Percentiles rank a stretch among this genome's conserved stretches.
Conservation (phyloP, 2,797 vertebrate species). For the Heliangelus exortis region DNA sequence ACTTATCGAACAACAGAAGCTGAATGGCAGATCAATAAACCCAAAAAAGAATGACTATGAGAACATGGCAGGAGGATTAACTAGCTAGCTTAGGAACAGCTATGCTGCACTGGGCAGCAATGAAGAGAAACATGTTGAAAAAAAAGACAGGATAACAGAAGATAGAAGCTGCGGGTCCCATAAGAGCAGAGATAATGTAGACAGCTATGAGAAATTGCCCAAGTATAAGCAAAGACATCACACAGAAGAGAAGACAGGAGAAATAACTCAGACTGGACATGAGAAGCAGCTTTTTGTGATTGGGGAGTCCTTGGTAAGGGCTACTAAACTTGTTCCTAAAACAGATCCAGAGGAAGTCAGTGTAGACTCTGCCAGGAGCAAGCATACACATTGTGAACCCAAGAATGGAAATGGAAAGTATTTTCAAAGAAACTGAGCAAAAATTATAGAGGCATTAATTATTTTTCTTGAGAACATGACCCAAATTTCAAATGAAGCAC, state of each 20-base stretch:
- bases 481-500: neutral
- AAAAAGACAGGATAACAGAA: neutral
- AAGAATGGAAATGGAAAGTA: neutral
- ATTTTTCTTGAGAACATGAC: neutral
- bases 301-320: neutral
- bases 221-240: constrained; percentile 31
- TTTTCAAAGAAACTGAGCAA: neutral
- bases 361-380: neutral
- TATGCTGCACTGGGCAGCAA: neutral
- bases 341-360: neutral
- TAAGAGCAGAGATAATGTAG: neutral
- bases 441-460: neutral
- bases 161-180: neutral
- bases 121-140: constrained; percentile 13
- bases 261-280: neutral
- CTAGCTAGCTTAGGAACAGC: neutral
- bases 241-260: neutral
- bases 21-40: constrained; percentile 40
- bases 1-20: neutral
- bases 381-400: neutral
- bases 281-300: neutral
- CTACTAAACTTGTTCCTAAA: neutral
- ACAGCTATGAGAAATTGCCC: constrained; percentile 2
- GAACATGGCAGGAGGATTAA: constrained; percentile 41
- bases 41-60: neutral